These are phyloP conservation scores for Phanerotoma sp. DNA, from an alignment of 2,888 invertebrate genomes.

Conservation along the genomic window DNA sequence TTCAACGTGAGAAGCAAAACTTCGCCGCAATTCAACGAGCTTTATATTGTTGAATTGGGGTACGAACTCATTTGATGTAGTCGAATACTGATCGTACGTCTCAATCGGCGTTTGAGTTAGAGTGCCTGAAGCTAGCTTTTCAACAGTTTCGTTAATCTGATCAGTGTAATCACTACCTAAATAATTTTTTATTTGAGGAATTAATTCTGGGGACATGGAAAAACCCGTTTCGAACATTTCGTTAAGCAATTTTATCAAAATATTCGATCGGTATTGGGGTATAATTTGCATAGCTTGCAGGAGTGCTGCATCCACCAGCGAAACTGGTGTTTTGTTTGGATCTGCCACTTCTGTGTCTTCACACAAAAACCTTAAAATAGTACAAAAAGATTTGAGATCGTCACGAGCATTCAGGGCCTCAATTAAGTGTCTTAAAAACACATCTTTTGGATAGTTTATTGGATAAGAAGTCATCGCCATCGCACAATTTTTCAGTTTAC, in stretches of 20 bases:
- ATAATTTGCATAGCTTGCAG: background rate
- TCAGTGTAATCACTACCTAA: slow-evolving; percentile 69
- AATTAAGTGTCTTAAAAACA: slow-evolving; percentile 23
- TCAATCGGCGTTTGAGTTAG: slow-evolving; percentile 46
- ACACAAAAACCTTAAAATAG: slow-evolving; percentile 19
- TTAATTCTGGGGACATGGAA: slow-evolving; percentile 64
- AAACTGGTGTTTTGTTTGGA: background rate
- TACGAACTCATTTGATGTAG: background rate
- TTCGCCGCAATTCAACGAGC: background rate
- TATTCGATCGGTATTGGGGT: background rate
- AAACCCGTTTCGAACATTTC: slow-evolving; percentile 66
- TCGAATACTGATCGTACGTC: background rate
- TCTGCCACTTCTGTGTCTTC: background rate
- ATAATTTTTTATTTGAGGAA: slow-evolving; percentile 66
- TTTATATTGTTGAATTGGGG: background rate
- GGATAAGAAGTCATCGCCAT: slow-evolving; percentile 24
- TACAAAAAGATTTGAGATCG: slow-evolving; percentile 25
- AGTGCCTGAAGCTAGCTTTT: slow-evolving; percentile 67
- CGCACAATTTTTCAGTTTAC: slow-evolving; percentile 28
- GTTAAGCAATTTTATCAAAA: slow-evolving; percentile 1
- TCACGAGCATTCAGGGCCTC: slow-evolving; percentile 34
- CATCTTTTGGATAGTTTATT: slow-evolving; percentile 19
- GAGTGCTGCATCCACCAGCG: slow-evolving; percentile 15
- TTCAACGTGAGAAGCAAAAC: slow-evolving; percentile 1
- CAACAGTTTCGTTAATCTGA: slow-evolving; percentile 64